Base-by-base conservation (phyloP, 2,888 invertebrate genomes). In the Drosophila emarginata region DNA sequence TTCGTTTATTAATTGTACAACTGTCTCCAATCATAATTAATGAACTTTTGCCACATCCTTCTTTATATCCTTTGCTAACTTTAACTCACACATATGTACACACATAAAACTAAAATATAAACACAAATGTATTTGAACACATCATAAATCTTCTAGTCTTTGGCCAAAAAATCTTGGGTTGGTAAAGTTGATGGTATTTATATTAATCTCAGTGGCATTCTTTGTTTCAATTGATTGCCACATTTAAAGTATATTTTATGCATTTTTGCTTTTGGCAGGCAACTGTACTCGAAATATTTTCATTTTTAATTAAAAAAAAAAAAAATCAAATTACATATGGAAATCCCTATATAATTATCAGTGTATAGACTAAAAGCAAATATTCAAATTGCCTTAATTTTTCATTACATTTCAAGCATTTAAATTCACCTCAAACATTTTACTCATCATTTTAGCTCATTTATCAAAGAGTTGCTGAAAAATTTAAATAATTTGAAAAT, bases 21-120 rank as follows among this genome's bases (percentile, higher is more conserved):
- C 84, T 89, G 87, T 89, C 82, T 85, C 84, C 89, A 89, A 88
- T 89, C 83, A 89, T 89, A 89, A 89, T 89, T 89, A 89, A 89
- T 89, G 88, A 89, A 89, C 87, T 77, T 86, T 76, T 52, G 65
- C 67, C 73, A 79, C 81, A 82, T 87, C 82, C 85, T 77, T 63
- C 63, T 72, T 60, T 69, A 72, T 74, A 52, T 67, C 66, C 60
- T 59, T 51, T 6, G 6, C 26, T 74, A 52, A 65, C 66, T 58
- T 59, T 51, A 1, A 6, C 26, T 14, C 28, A 28, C 28, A 28
- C 28, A 28, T 6, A 32, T 6, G 28, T 6, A 28, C 28, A 28
- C 28, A 6, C 28, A 28, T 5, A 72, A 87, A 82, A 79, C 80
- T 58, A 61, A 68, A 75, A 75, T 85, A 63, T 64, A 71, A 77